phyloP scores from a whole-genome alignment of 2,888 invertebrate genomes.

The Cerastis leucographa region DNA sequence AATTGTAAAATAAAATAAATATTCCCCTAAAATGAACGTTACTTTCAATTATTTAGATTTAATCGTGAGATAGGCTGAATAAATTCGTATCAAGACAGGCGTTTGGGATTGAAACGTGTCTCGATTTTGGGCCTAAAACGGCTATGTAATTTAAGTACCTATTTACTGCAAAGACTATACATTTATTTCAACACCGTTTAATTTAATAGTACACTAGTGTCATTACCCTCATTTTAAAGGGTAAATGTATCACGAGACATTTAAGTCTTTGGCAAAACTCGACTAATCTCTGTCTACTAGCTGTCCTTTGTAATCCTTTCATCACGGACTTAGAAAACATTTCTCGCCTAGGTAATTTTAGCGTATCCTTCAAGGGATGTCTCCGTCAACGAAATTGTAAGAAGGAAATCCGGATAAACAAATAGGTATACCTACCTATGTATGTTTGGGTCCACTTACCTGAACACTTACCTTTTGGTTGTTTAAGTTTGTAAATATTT shows the following conservation, averaged over 20 bases:
- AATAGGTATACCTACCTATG: no score
- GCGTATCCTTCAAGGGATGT: background rate
- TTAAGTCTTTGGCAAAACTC: slow-evolving; percentile 30
- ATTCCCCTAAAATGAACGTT: slow-evolving; percentile 40
- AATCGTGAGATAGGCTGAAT: slow-evolving; percentile 34
- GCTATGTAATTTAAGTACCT: slow-evolving; percentile 16
- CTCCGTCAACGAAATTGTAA: slow-evolving; percentile 1
- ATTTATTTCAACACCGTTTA: slow-evolving; percentile 8
- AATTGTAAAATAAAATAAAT: slow-evolving; percentile 39
- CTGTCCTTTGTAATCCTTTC: slow-evolving; percentile 34
- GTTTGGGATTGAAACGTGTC: slow-evolving; percentile 42
- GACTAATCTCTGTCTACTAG: slow-evolving; percentile 29
- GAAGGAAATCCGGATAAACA: slow-evolving; percentile 8
- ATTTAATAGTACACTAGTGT: slow-evolving; percentile 8
- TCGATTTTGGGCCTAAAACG: slow-evolving; percentile 25
- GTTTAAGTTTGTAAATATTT: no score
- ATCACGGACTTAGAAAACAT: slow-evolving; percentile 15
- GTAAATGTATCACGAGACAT: slow-evolving; percentile 15
- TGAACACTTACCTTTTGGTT: no score
- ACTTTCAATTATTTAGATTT: slow-evolving; percentile 38
- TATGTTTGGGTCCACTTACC: background rate
- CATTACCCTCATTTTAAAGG: slow-evolving; percentile 2
- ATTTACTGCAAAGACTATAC: background rate
- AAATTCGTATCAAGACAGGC: slow-evolving; percentile 20
- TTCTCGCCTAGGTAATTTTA: slow-evolving; percentile 21